Evolutionary conservation across 1,140 invertebrate species (phyloP).

Genomic region (Trypoxylus dichotomus): DNA sequence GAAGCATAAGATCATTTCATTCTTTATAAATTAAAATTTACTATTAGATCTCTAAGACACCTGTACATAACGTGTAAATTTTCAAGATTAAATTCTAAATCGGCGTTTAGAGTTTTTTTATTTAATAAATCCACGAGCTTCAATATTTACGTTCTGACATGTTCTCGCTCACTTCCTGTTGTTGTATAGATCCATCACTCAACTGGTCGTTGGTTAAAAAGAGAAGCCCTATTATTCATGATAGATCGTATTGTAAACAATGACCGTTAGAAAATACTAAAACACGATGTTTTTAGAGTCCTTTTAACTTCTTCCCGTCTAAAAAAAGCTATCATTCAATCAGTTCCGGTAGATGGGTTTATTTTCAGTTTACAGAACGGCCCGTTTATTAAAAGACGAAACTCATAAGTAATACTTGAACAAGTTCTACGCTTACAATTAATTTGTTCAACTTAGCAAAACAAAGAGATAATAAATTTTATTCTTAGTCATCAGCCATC

Average conservation of each 20-base stretch:
- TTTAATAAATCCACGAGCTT: not conserved
- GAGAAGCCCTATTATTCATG: not conserved
- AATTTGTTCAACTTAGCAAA: too few relatives aligned
- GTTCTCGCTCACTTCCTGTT: not conserved
- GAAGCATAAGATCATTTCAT: too few relatives aligned
- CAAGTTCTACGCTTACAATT: not conserved
- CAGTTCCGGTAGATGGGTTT: not conserved
- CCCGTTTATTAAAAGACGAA: not conserved
- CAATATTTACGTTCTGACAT: not conserved
- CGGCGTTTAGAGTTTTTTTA: too few relatives aligned
- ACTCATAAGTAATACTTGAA: not conserved
- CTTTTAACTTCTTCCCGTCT: not conserved
- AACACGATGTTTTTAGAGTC: not conserved
- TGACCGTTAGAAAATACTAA: not conserved
- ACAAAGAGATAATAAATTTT: too few relatives aligned
- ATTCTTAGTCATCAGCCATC: too few relatives aligned
- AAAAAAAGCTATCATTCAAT: not conserved
- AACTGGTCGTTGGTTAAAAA: not conserved
- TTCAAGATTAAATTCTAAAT: too few relatives aligned
- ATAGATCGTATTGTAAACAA: not conserved
- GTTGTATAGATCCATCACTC: not conserved
- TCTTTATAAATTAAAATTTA: too few relatives aligned
- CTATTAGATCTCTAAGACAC: too few relatives aligned
- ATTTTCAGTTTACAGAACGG: not conserved
- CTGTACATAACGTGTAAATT: too few relatives aligned